Percentiles rank a stretch among this genome's conserved stretches.
Evolutionary conservation across 2,113 vertebrate genomes (phyloP).

Genomic region (Indicator maculatus): DNA sequence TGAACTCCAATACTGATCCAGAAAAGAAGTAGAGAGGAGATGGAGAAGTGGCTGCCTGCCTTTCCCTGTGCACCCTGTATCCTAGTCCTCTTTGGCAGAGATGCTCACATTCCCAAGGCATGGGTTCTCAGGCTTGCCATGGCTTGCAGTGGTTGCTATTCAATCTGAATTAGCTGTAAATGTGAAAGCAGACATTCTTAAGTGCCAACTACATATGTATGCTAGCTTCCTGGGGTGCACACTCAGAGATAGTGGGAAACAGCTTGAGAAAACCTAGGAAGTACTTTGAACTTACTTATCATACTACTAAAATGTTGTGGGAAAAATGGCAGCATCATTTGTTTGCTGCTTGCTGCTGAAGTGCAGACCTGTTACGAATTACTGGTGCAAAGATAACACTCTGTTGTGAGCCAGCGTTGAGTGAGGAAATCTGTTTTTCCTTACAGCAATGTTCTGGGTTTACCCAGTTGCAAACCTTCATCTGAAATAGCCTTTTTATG

Average conservation of each 20-base stretch:
- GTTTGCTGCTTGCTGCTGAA: conserved; percentile 19
- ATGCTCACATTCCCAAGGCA: not conserved
- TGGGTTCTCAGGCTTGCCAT: not conserved
- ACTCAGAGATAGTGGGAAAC: not conserved
- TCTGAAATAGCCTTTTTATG: not conserved
- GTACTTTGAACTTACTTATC: conserved; percentile 1
- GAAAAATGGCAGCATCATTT: not conserved
- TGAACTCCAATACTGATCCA: not conserved
- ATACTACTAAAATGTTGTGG: not conserved
- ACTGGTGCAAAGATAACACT: not conserved
- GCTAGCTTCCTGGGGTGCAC: not conserved
- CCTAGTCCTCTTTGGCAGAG: not conserved
- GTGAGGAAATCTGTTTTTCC: conserved; percentile 1
- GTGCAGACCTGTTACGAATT: conserved; percentile 13
- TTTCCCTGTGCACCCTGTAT: not conserved
- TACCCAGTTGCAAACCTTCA: not conserved
- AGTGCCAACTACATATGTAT: not conserved
- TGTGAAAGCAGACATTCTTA: not conserved
- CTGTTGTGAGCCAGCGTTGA: not conserved
- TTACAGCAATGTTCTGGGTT: not conserved
- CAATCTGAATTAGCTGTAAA: not conserved
- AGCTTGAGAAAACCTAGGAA: conserved; percentile 5
- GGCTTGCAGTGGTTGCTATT: not conserved
- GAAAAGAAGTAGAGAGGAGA: not conserved
- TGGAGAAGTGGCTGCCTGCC: not conserved